Percentiles rank a stretch among this genome's conserved stretches.
These are phyloP conservation scores for Tridacna gigas DNA, from an alignment of 2,888 invertebrate genomes.

Conservation along the genomic window DNA sequence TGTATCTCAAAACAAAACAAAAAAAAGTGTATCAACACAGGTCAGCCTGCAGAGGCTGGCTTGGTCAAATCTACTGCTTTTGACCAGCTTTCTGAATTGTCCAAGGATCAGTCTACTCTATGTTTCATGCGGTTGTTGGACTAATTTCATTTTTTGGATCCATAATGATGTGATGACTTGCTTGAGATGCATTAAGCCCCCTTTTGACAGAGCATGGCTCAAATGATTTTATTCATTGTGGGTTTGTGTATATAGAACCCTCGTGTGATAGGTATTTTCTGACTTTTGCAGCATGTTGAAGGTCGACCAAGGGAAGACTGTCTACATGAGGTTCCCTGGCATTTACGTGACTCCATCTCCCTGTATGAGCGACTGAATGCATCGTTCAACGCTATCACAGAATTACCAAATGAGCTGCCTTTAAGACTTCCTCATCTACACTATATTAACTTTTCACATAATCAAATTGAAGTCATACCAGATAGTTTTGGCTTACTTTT, in stretches of 20 bases:
- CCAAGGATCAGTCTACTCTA: no score
- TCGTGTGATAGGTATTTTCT: background rate
- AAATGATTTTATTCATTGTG: no score
- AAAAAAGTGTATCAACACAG: no score
- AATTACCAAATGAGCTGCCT: slow-evolving; percentile 82
- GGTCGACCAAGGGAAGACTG: slow-evolving; percentile 79
- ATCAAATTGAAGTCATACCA: slow-evolving; percentile 80
- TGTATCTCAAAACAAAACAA: no score
- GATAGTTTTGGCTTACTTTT: slow-evolving; percentile 83
- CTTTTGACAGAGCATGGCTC: no score
- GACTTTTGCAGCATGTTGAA: slow-evolving; percentile 81
- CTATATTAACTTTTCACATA: slow-evolving; percentile 82
- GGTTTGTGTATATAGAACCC: background rate
- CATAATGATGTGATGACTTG: no score
- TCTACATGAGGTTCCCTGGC: slow-evolving; percentile 81
- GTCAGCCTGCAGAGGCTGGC: no score
- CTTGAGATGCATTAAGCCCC: no score
- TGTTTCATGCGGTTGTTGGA: no score
- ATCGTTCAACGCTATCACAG: slow-evolving; percentile 83
- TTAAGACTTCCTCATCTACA: slow-evolving; percentile 83
- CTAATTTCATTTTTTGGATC: no score
- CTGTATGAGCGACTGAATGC: slow-evolving; percentile 83
- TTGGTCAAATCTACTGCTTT: no score
- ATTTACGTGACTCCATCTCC: slow-evolving; percentile 82
- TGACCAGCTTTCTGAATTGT: no score